Conservation (phyloP, 2,113 vertebrate genomes). For the Chascanopsetta lugubris region DNA sequence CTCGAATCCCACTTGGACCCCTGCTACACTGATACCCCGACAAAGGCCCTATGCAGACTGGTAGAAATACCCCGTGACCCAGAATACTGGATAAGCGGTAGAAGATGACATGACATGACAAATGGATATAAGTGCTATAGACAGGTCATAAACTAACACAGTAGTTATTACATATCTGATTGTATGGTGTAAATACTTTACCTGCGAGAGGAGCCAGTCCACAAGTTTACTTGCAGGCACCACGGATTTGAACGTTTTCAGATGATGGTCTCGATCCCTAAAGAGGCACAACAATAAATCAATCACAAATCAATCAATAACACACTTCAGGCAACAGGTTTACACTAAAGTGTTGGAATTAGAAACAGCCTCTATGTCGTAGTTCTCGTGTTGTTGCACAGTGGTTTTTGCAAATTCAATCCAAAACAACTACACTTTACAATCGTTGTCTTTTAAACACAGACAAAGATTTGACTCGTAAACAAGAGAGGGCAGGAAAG, state of each 20-base stretch:
- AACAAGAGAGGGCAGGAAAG: constrained; percentile 42
- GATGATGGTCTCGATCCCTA: constrained; percentile 94
- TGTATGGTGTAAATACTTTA: constrained; percentile 59
- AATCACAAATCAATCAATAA: not conserved
- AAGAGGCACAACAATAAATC: constrained; percentile 27
- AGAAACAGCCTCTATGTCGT: not conserved
- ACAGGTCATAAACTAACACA: too few relatives aligned
- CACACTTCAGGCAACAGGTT: not conserved
- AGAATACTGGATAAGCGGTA: too few relatives aligned
- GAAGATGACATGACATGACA: too few relatives aligned
- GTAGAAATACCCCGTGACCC: too few relatives aligned
- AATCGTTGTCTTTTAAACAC: not conserved
- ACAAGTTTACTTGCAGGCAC: constrained; percentile 94
- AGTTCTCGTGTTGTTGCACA: not conserved
- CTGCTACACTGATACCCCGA: too few relatives aligned
- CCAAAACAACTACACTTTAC: not conserved
- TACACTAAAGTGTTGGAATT: not conserved
- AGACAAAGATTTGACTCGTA: not conserved
- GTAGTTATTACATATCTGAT: too few relatives aligned
- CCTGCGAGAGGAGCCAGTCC: constrained; percentile 96
- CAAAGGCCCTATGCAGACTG: too few relatives aligned
- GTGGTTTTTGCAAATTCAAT: not conserved
- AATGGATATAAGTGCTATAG: too few relatives aligned
- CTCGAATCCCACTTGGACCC: too few relatives aligned
- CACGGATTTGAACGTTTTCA: constrained; percentile 98